Base-by-base conservation (phyloP, 92 coral and sea anemone species). In the Epizoanthus scotinus region DNA sequence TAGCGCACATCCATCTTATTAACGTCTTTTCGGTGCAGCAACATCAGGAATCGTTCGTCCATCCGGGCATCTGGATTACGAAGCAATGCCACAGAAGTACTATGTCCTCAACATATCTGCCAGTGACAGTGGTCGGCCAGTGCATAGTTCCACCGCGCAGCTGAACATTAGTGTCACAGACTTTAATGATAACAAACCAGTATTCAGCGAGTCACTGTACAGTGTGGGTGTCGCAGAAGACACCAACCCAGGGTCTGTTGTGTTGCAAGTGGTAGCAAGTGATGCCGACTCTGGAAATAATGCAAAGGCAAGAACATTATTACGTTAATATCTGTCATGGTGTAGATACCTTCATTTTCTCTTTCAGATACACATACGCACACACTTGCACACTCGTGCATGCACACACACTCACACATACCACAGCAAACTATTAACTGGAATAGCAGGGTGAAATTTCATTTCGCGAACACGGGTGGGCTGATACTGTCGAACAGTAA, bases 41-140 rank as follows among this genome's bases (percentile, higher is more conserved):
- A 82, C 93, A 17, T 93, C 98, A 47, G 98, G 98, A 64, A 90
- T 93, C 49, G 97, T 95, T 63, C 95, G 94, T 58, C 98, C 98
- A 14, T 90, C 97, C 7, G 86, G 95, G 50, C 89, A 88, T 62
- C 90, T 95, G 54, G 97, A 95, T 77, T 95, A 92, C 87, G 98
- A 95, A 70, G 69, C 89, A 6, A 82, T 91, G 89, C 65, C 70
- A 19, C 86, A 79, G 67, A 93, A 93, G 70, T 86, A 90, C 38
- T 95, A 88, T 68, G 22, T 95, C 44, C 88, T 95, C 21, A 93
- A 95, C 74, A 82, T 95, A 74, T 93, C 98, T 22, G 98, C 92
- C 34, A 84, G 90, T 8, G 98, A 95, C 78, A 63, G 72, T 42
- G 98, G 97, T 53, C 62, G 60, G 58, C 97, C 98, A 12, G 71